Conservation (phyloP, 2,797 vertebrate genomes). For the Poecilia velifera region DNA sequence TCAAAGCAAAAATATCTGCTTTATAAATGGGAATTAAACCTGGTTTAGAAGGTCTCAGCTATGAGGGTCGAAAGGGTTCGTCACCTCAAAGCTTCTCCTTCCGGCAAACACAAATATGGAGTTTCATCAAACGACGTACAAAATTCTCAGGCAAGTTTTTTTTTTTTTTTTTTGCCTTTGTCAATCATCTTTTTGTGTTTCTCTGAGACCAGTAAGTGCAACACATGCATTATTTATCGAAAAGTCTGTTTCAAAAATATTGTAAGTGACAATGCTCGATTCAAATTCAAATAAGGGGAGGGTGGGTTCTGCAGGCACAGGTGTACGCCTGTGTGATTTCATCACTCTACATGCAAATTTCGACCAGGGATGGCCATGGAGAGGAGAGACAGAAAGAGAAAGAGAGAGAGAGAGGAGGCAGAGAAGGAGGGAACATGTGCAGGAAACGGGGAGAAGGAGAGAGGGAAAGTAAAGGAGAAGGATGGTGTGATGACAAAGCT, state of each 20-base stretch:
- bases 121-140: conserved; percentile 30
- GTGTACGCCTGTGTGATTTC: conserved; percentile 69
- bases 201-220: conserved; percentile 48
- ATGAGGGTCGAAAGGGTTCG: conserved; percentile 51
- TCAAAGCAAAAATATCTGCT: neutral
- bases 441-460: conserved; percentile 47
- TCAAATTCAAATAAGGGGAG: conserved; percentile 50
- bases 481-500: conserved; percentile 66
- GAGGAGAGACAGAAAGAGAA: conserved; percentile 9
- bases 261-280: conserved; percentile 32
- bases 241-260: conserved; percentile 44
- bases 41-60: conserved; percentile 11
- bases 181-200: conserved; percentile 22
- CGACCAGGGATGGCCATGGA: conserved; percentile 27
- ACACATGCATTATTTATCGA: conserved; percentile 74
- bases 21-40: neutral
- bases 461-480: conserved; percentile 44
- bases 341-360: conserved; percentile 79
- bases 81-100: conserved; percentile 44
- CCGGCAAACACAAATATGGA: conserved; percentile 36
- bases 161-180: neutral
- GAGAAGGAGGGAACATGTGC: conserved; percentile 35
- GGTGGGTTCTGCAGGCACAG: conserved; percentile 64
- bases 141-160: conserved; percentile 24
- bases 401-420: conserved; percentile 13